A percentile compares a stretch with the other conserved stretches of the same genome.
phyloP scores from a whole-genome alignment of 2,113 vertebrate species.

The Lucifuga dentata region DNA sequence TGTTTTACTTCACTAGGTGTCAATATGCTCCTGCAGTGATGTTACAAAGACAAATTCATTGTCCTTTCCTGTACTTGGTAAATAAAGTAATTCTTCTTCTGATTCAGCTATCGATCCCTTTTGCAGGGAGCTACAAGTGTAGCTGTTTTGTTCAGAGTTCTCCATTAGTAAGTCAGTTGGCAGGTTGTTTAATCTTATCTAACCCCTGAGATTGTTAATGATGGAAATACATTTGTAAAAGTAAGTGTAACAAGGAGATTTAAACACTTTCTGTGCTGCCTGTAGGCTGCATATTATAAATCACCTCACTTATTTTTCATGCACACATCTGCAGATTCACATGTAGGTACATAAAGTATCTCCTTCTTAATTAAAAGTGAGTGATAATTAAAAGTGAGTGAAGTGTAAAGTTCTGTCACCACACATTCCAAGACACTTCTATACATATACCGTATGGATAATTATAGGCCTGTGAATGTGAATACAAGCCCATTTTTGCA shows the following conservation, averaged over 20 bases:
- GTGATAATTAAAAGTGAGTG: not conserved
- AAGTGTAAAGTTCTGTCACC: not conserved
- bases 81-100: slow-evolving; percentile 67
- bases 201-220: slow-evolving; percentile 44
- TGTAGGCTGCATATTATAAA: not conserved
- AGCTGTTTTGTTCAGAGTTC: slow-evolving; percentile 50
- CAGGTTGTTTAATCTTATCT: slow-evolving; percentile 53
- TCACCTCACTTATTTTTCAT: too few relatives aligned
- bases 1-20: slow-evolving; percentile 41
- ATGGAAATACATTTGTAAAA: slow-evolving; percentile 43
- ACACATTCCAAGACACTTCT: too few relatives aligned
- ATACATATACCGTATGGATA: not conserved
- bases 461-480: not conserved
- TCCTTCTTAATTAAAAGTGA: too few relatives aligned
- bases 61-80: slow-evolving; percentile 18
- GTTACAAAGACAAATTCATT: slow-evolving; percentile 53
- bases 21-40: slow-evolving; percentile 24
- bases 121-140: slow-evolving; percentile 42
- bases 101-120: slow-evolving; percentile 63
- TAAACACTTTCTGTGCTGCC: slow-evolving; percentile 16
- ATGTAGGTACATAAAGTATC: not conserved
- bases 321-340: not conserved
- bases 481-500: not conserved
- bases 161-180: slow-evolving; percentile 49
- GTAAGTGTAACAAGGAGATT: slow-evolving; percentile 39